These are phyloP conservation scores for Silurus meridionalis DNA, from an alignment of 2,113 vertebrate species.

Conservation along the genomic window DNA sequence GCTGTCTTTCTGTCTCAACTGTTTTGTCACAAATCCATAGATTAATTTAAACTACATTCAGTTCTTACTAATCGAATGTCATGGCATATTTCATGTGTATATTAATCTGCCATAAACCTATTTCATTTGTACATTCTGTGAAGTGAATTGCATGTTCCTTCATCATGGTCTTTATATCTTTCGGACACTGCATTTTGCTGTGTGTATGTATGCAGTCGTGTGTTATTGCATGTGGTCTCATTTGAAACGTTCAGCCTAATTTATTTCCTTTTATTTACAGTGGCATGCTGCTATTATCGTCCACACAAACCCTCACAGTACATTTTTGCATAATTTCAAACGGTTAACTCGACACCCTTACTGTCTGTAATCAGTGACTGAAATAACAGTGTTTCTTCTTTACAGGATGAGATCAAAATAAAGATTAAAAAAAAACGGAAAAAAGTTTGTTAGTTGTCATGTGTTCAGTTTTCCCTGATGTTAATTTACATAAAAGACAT, in stretches of 20 bases:
- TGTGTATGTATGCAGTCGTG: neutral
- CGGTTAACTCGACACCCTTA: neutral
- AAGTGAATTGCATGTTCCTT: neutral
- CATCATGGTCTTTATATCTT: conserved; percentile 11
- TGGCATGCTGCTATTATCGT: neutral
- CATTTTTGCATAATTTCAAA: neutral
- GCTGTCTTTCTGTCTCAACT: conserved; percentile 26
- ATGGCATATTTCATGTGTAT: neutral
- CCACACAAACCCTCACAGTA: neutral
- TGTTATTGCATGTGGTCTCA: neutral
- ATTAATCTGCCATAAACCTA: neutral
- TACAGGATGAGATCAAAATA: conserved; percentile 63
- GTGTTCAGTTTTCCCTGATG: neutral
- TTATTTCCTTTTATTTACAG: neutral
- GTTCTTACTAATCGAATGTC: conserved; percentile 20
- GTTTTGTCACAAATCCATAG: neutral
- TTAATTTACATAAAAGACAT: neutral
- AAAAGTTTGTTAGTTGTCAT: neutral
- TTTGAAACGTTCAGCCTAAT: neutral
- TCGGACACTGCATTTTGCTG: neutral
- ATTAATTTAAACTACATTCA: neutral
- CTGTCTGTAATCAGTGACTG: conserved; percentile 25
- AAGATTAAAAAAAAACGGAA: conserved; percentile 60
- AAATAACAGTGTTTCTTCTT: conserved; percentile 57
- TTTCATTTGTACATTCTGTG: conserved; percentile 48